Evolutionary conservation across 2,113 vertebrate genomes (phyloP), one percentile per base, ranked within the genome.

Genomic region (Thalassarche chlororhynchos): DNA sequence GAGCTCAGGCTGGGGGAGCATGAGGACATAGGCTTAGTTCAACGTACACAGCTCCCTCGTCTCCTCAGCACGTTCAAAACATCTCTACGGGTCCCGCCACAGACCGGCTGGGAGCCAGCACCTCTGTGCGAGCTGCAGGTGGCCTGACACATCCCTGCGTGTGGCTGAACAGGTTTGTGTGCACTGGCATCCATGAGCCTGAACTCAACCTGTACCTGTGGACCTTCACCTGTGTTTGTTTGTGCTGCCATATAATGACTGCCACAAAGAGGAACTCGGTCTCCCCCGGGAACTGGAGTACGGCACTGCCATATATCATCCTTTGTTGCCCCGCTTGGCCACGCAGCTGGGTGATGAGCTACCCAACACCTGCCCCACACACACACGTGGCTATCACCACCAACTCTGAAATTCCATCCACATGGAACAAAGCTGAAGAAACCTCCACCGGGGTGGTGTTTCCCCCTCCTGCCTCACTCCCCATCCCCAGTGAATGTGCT

Each of bases 231-330:
- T 18, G 42, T 4, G 10, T 14, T n/a, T 10, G 46, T 66, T 36
- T 47, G 57, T 15, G n/a, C 26, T 19, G 16, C 23, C 20, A 4
- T 10, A 8, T 10, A 17, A 34, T 9, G 23, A 62, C 28, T 60
- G 36, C 44, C 3, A 10, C 38, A 44, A 47, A 60, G 47, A 34
- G 25, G 58, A 71, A 31, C 40, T 6, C 58, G 24, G 46, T 17
- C 14, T 51, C 36, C 28, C 7, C 7, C 1, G 1, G 69, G 55
- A 78, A 55, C 9, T 1, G 2, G 40, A 31, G 65, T 24, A 15
- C 3, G 1, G 47, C 40, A 54, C 64, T 1, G 1, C 47, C 24
- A 7, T 18, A 12, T 6, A 4, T 46, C 60, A 38, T 8, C 44
- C 52, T 68, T 60, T 2, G 1, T 25, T 58, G 40, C 44, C 20